Conservation (phyloP, 2,888 invertebrate genomes). For the Lasioglossum villosulum region DNA sequence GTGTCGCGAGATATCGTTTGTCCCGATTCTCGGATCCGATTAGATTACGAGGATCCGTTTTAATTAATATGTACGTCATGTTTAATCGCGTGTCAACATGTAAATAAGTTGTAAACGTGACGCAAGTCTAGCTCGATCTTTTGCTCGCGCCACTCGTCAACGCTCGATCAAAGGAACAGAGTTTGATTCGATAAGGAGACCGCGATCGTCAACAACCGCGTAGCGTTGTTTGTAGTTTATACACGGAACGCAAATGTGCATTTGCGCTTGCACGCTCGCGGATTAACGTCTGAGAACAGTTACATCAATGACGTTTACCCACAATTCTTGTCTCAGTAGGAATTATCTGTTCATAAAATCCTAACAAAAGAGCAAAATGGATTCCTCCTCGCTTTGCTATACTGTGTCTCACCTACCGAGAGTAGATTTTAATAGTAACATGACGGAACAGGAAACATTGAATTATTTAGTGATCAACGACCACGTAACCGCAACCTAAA, state of each 20-base stretch:
- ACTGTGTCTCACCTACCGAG: not conserved
- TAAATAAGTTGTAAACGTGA: slow-evolving; percentile 2
- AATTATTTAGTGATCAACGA: not conserved
- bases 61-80: not conserved
- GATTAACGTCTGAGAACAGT: not conserved
- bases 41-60: slow-evolving; percentile 10
- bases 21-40: slow-evolving; percentile 8
- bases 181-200: not conserved
- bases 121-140: not conserved
- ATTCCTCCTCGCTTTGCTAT: not conserved
- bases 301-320: not conserved
- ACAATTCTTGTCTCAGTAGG: not conserved
- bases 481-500: not conserved
- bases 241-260: not conserved
- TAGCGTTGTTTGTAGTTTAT: not conserved
- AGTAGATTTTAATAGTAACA: not conserved
- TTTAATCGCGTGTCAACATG: not conserved
- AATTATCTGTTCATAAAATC: not conserved
- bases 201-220: not conserved
- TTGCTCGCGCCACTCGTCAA: not conserved
- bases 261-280: not conserved
- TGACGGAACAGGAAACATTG: not conserved
- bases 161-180: not conserved
- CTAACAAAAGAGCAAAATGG: not conserved
- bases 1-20: not conserved